phyloP scores from a whole-genome alignment of 2,797 vertebrate species.

The Oreonectes daqikongensis region DNA sequence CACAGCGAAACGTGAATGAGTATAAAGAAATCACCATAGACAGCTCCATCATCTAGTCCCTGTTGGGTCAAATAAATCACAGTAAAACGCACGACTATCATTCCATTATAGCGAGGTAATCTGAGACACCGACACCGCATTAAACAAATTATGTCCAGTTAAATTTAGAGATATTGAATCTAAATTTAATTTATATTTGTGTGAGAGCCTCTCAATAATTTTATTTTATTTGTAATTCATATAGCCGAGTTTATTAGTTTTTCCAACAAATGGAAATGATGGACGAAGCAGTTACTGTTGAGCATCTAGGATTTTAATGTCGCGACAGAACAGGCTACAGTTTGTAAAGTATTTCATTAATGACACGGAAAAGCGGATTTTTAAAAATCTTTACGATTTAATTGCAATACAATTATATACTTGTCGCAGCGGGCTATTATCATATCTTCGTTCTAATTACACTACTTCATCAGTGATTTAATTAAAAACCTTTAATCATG shows the following conservation, averaged over 20 bases:
- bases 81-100: slow-evolving; percentile 85
- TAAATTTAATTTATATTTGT: slow-evolving; percentile 86
- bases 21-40: slow-evolving; percentile 64
- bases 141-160: slow-evolving; percentile 83
- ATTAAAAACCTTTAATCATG: slow-evolving; percentile 91
- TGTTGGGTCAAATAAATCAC: slow-evolving; percentile 83
- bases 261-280: slow-evolving; percentile 79
- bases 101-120: slow-evolving; percentile 82
- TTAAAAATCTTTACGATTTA: slow-evolving; percentile 77
- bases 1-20: slow-evolving; percentile 62
- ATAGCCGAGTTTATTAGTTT: slow-evolving; percentile 86
- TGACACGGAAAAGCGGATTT: slow-evolving; percentile 72
- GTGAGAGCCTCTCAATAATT: slow-evolving; percentile 82
- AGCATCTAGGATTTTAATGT: slow-evolving; percentile 76
- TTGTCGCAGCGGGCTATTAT: slow-evolving; percentile 84
- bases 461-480: slow-evolving; percentile 83
- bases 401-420: slow-evolving; percentile 73
- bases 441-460: slow-evolving; percentile 89
- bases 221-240: slow-evolving; percentile 85
- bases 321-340: slow-evolving; percentile 74
- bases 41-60: slow-evolving; percentile 79
- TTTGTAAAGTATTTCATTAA: slow-evolving; percentile 82
- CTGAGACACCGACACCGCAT: slow-evolving; percentile 83
- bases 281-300: slow-evolving; percentile 68
- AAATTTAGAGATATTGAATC: slow-evolving; percentile 84